These are phyloP conservation scores for Rhinatrema bivittatum DNA, from an alignment of 2,797 vertebrate species.

Conservation along the genomic window DNA sequence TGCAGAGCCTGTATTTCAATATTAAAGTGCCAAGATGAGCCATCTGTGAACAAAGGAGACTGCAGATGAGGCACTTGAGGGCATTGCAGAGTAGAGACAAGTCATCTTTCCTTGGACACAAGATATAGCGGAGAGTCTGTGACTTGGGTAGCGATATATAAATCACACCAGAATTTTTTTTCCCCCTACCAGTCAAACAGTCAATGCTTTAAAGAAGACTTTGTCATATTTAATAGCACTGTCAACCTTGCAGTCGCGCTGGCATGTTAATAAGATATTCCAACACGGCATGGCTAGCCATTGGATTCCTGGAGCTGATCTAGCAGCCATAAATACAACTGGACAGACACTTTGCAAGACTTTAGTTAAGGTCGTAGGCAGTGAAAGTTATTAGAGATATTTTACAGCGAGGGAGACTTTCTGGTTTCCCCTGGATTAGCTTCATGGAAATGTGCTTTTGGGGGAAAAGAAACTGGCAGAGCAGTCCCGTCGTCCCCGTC, in stretches of 20 bases:
- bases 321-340: not conserved
- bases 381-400: no score
- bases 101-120: conserved; percentile 16
- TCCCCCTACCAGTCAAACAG: conserved; percentile 24
- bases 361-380: no score
- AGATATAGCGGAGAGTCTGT: conserved; percentile 28
- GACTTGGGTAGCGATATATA: conserved; percentile 19
- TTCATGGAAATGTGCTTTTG: no score
- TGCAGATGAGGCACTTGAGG: conserved; percentile 21
- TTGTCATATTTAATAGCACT: conserved; percentile 50
- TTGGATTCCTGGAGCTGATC: not conserved
- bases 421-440: no score
- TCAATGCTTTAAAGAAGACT: conserved; percentile 40
- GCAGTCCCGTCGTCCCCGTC: no score
- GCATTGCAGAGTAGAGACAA: conserved; percentile 25
- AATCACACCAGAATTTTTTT: conserved; percentile 27
- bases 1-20: conserved; percentile 6
- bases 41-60: conserved; percentile 9
- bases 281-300: conserved; percentile 19
- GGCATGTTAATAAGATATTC: conserved; percentile 33
- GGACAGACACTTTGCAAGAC: no score
- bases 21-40: conserved; percentile 9
- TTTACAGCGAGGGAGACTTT: no score
- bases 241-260: conserved; percentile 32
- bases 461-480: no score